Base-by-base conservation (phyloP, 2,797 vertebrate genomes). In the Babyrousa celebensis region DNA sequence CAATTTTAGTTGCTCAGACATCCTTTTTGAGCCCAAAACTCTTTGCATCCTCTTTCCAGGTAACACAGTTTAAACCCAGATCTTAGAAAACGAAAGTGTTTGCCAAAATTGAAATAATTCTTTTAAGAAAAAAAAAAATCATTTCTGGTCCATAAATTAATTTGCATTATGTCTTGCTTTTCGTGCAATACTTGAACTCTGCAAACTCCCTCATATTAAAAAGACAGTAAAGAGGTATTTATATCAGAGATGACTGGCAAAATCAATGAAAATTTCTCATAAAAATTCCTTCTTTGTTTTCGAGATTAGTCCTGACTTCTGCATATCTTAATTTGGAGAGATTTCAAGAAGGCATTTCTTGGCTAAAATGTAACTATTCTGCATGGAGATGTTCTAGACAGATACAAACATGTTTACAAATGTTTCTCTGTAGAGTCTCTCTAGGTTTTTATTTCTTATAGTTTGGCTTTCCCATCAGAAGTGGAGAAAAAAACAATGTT, bases 241-340 rank as follows among this genome's bases (percentile, higher is more conserved):
- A 68, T 95, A 84, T 96, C 68, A 93, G 65, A 85, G 63, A 8
- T 65, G 63, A 85, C 79, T 85, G 78, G 83, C 20, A 92, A 60
- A 85, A 68, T 95, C 48, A 91, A 79, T 95, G 91, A 84, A 84
- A 91, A 82, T 60, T 65, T 87, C 95, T 94, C 43, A 40, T 95
- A 97, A 96, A 97, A 96, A 94, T 96, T 96, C 93, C 68, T 91
- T 18, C 29, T 78, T 84, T 48, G 63, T 96, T 93, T 91, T 97
- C 86, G 92, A 93, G 92, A 89, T 84, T 52, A n/a, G 36, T 93
- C 91, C 97, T 78, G 79, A 94, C 82, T 87, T 89, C 63, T 2
- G 29, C 20, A 86, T 11, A 75, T 92, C 94, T 95, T 56, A 94
- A 92, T 87, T 74, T 96, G 48, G n/a, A 52, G 16, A 68, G 32